Evolutionary conservation across 1,140 invertebrate species (phyloP), one percentile per base, ranked within the genome.

Genomic region (Phymastichus coffea): DNA sequence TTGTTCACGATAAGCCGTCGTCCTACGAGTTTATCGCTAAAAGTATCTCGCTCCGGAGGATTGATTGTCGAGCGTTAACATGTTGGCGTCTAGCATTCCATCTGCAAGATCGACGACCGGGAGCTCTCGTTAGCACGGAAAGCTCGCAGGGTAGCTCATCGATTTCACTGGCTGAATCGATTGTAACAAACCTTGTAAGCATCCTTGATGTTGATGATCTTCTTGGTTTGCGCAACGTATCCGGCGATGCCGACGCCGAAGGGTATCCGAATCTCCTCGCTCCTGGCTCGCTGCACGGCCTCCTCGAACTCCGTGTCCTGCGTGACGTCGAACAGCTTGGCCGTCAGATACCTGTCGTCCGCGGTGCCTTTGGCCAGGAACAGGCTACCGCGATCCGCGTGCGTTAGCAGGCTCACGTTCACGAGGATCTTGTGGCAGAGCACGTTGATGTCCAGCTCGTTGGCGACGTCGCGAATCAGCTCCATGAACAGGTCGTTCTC

Each of bases 341-440:
- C 92, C 33, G 94, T 88, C 28, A 97, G 83, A 69, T 92, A 93
- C 64, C 89, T 84, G 66, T 88, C 83, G 41, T 87, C 85, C 1
- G 85, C 76, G 0, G 87, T 83, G 9, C 92, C 92, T 70, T 92
- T 88, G 0, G 92, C 91, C 48, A 97, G 80, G 77, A 96, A 96
- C 53, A 96, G 79, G 53, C 89, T 92, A 9, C 92, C 92, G 17
- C 93, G 80, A 76, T 96, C 93, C 1, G 93, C 93, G 61, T 90
- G 84, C 3, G 92, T 95, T 40, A 97, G 82, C 52, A 93, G 80
- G 38, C 91, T 88, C 2, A 96, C 93, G 78, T 96, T 97, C 15
- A 93, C 91, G 22, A 96, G 83, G 65, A 96, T 96, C 82, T 97
- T 97, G 79, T 95, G 92, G 73, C 93, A 97, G 4, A 97, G 84